Evolutionary conservation across 23 tunicate genomes (phyloP), one percentile per base, ranked within the genome.

Genomic region (Diplosoma virens): DNA sequence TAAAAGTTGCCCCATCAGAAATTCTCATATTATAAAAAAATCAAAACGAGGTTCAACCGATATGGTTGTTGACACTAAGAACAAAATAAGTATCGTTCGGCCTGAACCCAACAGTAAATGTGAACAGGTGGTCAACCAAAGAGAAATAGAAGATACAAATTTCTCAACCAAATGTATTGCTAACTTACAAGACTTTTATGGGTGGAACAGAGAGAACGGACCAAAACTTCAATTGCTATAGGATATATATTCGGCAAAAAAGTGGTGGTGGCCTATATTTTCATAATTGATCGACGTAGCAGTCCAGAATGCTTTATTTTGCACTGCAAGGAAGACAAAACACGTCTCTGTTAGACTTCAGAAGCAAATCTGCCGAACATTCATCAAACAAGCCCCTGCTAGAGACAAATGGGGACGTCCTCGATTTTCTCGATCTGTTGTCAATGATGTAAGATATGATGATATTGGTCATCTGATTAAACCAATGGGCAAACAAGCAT

Each of bases 231-330:
- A 37, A 18, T 52, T 35, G 25, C 50, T 37, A 18, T 52, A 24
- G 74, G 7, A 67, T 29, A 9, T 50, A 2, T 16, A 36, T 67
- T 17, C 20, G 74, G 36, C 28, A 37, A 67, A 36, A 35, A 67
- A 67, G 27, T 36, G 74, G 50, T 35, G 74, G 52, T 67, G 74
- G 52, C 74, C 52, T 11, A 35, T 67, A 18, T 67, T 67, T 67
- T 63, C 30, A 26, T 67, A 52, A 52, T 18, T 11, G 28, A 4
- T 36, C 3, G 27, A 67, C 21, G 52, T 67, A 17, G 3, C 74
- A 3, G 74, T 36, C 52, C 74, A 67, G 36, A 67, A 67, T 22
- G 5, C 22, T 9, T 67, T 50, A 52, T 35, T 2, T 3, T 67
- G 3, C 36, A 67, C 74, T 52, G 74, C 6, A 27, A 5, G 35